Base-by-base conservation (phyloP, 2,888 invertebrate species). In the Melipona bicolor region DNA sequence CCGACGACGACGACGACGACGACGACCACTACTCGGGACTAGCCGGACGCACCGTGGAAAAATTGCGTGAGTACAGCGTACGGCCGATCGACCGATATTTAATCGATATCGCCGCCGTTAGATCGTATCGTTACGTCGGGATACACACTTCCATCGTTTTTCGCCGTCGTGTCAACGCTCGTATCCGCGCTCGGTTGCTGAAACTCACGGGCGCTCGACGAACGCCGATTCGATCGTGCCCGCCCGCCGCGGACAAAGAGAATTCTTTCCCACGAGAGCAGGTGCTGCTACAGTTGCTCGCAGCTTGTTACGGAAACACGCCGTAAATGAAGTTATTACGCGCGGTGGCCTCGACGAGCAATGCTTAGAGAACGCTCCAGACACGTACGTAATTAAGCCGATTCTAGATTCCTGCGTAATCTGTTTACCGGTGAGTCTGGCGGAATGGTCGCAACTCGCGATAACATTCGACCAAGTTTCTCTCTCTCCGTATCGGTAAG, bases 201-300 rank as follows among this genome's bases (percentile, higher is more conserved):
- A 50, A 65, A 61, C 75, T 4, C 32, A 32, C 32, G 32, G 27
- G 27, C 65, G 13, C 65, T 21, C 27, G 43, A 24, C 64, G 32
- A 24, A 50, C 77, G 32, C 36, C 67, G 75, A 84, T 78, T 79
- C 72, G 79, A 77, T 76, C 75, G 77, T 59, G 50, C 49, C 62
- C 50, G 43, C 43, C 43, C 50, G 43, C 43, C 43, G 43, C 43
- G 85, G 62, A 88, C 88, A 89, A 89, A 89, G 82, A 76, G 88
- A 86, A 88, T 88, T 88, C 89, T 89, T 87, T 88, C 78, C 83
- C 89, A 87, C 88, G 87, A 76, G 77, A 76, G 77, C 80, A 79
- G 78, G 85, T 75, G 81, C 73, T 54, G 75, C 36, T 78, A 75
- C 49, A 49, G 19, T 24, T 65, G 50, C 24, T 15, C 59, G 62